Base-by-base conservation (phyloP, 1,140 invertebrate genomes). In the Dinoponera quadriceps region DNA sequence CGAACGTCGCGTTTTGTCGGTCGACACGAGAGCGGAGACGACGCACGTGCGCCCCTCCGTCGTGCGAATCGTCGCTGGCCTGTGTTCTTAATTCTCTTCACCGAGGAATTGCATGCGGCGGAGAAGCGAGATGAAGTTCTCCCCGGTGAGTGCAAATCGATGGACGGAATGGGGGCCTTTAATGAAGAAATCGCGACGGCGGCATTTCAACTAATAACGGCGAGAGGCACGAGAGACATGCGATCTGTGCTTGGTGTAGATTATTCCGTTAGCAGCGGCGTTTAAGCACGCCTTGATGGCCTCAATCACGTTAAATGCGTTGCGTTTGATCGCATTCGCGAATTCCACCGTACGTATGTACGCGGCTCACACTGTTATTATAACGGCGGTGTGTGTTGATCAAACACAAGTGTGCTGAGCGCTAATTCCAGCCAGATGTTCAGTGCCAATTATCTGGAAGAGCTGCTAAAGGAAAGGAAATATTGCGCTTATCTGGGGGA, bases 231-330 rank as follows among this genome's bases (percentile, higher is more conserved):
- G 54, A 55, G 54, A 55, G 54, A 80, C 33, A 44, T 44, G 75
- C 65, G 49, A 80, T 71, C 38, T 20, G 51, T 57, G 65, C 29
- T 57, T 71, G 54, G 22, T 57, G 3, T 27, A 29, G 38, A 51
- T 80, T 69, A 71, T 80, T 71, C 75, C 51, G 54, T 80, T 71
- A 80, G 65, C 29, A 80, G 33, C 25, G 38, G 33, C 25, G 51
- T 69, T 80, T 59, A 80, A 80, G 51, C 66, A 57, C 54, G 65
- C 65, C 75, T 57, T 80, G 75, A 80, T 80, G 75, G 65, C 54
- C 54, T 80, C 75, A 80, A 80, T 80, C 75, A 71, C 65, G 48
- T 80, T 65, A 80, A 80, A 80, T 80, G 51, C 75, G 65, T 71
- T 80, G 49, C 48, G 48, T 77, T 66, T 80, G 59, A 80, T 80